phyloP scores from a whole-genome alignment of 30 jellyfish, hydroid and myxozoan species.

The Mastigias papua region DNA sequence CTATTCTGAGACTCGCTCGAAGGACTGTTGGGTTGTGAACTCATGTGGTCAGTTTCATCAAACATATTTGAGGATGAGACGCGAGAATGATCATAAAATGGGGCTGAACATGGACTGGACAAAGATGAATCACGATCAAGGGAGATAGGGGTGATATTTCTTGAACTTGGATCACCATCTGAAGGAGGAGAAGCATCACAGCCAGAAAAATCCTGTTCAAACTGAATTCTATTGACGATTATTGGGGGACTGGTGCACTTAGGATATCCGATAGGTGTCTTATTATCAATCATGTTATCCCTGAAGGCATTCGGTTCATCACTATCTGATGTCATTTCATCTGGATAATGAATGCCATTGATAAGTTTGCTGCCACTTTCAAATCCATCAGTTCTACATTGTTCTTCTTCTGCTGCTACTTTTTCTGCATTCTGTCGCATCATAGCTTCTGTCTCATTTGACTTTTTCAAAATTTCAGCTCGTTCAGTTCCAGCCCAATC shows the following conservation, averaged over 20 bases:
- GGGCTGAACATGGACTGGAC: constrained; percentile 39
- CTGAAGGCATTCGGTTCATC: not conserved
- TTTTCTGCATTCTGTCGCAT: not conserved
- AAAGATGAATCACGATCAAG: constrained; percentile 34
- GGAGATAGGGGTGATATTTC: constrained; percentile 55
- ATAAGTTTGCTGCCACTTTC: not conserved
- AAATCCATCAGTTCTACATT: not conserved
- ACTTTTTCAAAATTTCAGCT: not conserved
- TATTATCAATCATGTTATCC: not conserved
- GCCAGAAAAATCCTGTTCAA: not conserved
- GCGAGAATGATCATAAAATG: constrained; percentile 8
- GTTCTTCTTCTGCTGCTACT: not conserved
- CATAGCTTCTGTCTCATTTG: not conserved
- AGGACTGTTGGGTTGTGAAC: not conserved
- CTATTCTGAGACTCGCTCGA: not conserved
- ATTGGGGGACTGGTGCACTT: not conserved
- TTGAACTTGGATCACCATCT: not conserved
- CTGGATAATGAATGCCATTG: not conserved
- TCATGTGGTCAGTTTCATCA: not conserved
- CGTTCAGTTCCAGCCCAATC: not conserved
- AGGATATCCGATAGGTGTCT: not conserved
- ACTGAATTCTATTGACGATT: not conserved
- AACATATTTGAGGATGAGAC: constrained; percentile 24
- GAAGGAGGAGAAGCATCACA: constrained; percentile 15
- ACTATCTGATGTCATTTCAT: not conserved